These are phyloP conservation scores for Corythornis vintsioides DNA, from an alignment of 2,113 vertebrate genomes.

Conservation along the genomic window DNA sequence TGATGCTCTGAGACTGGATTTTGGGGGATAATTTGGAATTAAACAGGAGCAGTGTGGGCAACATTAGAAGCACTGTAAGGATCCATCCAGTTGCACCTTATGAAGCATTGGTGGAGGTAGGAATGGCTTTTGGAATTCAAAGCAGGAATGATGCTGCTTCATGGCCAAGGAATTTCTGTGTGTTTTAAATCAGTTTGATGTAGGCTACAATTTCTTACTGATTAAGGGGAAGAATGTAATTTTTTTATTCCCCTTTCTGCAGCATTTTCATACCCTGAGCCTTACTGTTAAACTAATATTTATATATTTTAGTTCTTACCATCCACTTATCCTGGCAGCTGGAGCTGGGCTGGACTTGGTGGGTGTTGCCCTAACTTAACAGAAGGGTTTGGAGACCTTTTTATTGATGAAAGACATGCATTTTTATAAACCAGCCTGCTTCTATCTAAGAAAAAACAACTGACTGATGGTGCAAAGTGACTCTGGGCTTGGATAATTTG, in stretches of 20 bases:
- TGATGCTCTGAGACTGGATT: background rate
- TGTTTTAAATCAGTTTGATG: background rate
- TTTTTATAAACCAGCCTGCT: background rate
- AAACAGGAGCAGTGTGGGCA: background rate
- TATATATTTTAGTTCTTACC: background rate
- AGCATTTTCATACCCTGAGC: background rate
- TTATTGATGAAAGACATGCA: background rate
- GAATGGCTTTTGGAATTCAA: background rate
- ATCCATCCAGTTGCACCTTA: background rate
- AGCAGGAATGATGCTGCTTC: background rate
- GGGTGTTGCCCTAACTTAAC: background rate
- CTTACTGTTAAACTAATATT: background rate
- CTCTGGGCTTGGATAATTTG: background rate
- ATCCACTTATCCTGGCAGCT: background rate
- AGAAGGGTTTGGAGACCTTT: background rate
- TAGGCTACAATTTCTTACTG: background rate
- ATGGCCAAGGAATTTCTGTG: background rate
- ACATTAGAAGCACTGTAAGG: background rate
- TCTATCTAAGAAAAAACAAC: background rate
- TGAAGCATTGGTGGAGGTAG: background rate
- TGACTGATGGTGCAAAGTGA: background rate
- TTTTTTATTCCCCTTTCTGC: background rate
- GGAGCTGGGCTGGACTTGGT: background rate
- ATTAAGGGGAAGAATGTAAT: background rate
- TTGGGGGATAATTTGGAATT: background rate